Evolutionary conservation across 2,797 vertebrate genomes (phyloP).

Genomic region (Tapera naevia): DNA sequence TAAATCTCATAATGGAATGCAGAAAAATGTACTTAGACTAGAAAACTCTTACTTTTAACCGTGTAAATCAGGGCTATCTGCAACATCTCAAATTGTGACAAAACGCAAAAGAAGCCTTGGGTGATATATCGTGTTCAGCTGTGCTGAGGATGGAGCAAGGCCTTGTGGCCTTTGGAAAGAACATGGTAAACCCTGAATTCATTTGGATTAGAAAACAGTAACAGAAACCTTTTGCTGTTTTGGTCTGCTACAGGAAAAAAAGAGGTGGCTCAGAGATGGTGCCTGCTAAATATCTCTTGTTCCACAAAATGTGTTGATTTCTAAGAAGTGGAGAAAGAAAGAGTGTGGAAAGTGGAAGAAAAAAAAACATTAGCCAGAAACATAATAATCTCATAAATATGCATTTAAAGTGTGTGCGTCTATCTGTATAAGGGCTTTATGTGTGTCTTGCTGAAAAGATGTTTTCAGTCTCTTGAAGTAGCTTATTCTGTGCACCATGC

Average conservation of each 20-base stretch:
- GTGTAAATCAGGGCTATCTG: background rate
- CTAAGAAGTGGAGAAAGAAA: conserved; percentile 12
- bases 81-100: conserved; percentile 2
- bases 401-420: conserved; percentile 28
- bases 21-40: background rate
- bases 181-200: conserved; percentile 27
- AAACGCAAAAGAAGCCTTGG: background rate
- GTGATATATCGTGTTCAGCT: background rate
- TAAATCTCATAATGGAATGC: conserved; percentile 3
- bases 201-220: conserved; percentile 32
- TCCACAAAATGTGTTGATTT: conserved; percentile 43
- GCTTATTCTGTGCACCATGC: background rate
- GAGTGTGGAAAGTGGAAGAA: background rate
- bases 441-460: conserved; percentile 43
- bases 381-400: conserved; percentile 49
- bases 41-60: background rate
- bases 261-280: background rate
- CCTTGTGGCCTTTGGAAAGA: conserved; percentile 25
- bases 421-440: conserved; percentile 28
- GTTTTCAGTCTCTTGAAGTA: conserved; percentile 24
- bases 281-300: conserved; percentile 29
- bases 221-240: conserved; percentile 35
- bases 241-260: background rate
- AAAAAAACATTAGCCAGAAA: conserved; percentile 11
- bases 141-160: background rate